Conservation (phyloP, 1,140 invertebrate genomes). For the Himalopsyche phryganea region DNA sequence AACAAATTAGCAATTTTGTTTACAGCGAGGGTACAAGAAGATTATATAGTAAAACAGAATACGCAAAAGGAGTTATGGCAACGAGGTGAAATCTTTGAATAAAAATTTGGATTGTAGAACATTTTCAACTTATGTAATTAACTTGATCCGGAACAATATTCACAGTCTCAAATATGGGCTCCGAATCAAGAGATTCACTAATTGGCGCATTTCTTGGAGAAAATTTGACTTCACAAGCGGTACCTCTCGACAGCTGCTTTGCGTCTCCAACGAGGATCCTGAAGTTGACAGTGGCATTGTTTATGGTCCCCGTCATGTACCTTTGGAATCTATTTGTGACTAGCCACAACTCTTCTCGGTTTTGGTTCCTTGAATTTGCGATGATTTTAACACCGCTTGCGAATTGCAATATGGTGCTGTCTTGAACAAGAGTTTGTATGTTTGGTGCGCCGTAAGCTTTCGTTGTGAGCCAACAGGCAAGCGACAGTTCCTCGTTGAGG, state of each 20-base stretch:
- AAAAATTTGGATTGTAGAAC: too few relatives aligned
- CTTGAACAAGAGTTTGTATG: slow-evolving; percentile 46
- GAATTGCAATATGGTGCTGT: slow-evolving; percentile 61
- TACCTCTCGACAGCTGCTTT: slow-evolving; percentile 51
- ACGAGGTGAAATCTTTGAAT: too few relatives aligned
- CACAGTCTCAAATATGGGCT: too few relatives aligned
- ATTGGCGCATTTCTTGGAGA: too few relatives aligned
- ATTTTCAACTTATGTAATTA: too few relatives aligned
- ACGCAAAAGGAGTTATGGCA: too few relatives aligned
- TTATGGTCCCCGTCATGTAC: slow-evolving; percentile 57
- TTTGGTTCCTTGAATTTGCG: slow-evolving; percentile 50
- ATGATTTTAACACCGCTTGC: slow-evolving; percentile 67
- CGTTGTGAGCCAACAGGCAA: slow-evolving; percentile 57
- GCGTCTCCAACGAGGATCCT: slow-evolving; percentile 57
- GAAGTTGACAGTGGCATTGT: slow-evolving; percentile 60
- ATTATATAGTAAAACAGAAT: too few relatives aligned
- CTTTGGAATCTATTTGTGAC: slow-evolving; percentile 66
- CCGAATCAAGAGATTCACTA: too few relatives aligned
- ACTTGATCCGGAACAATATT: too few relatives aligned
- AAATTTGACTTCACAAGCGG: background rate
- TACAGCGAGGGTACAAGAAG: too few relatives aligned
- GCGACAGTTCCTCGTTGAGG: slow-evolving; percentile 52
- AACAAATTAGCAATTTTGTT: too few relatives aligned
- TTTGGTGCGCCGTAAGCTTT: slow-evolving; percentile 49
- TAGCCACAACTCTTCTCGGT: slow-evolving; percentile 62